A percentile compares a stretch with the other conserved stretches of the same genome.
These are phyloP conservation scores for Salmo trutta DNA, from an alignment of 2,797 vertebrate genomes.

Conservation along the genomic window DNA sequence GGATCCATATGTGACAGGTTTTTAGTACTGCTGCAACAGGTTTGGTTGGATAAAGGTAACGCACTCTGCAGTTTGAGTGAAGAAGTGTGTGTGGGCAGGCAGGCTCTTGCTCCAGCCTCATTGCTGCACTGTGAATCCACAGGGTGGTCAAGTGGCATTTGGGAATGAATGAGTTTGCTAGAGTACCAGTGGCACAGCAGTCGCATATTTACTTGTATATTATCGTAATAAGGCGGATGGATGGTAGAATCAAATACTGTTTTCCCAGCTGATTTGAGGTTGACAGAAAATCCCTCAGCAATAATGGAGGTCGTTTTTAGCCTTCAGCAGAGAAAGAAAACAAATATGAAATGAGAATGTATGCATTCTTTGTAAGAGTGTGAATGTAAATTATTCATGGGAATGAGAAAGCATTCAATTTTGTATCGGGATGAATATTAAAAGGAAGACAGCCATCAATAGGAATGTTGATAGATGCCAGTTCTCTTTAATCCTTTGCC, in stretches of 20 bases:
- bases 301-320: slow-evolving; percentile 46
- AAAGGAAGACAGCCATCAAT: slow-evolving; percentile 29
- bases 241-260: slow-evolving; percentile 37
- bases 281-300: slow-evolving; percentile 17
- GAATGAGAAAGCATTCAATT: slow-evolving; percentile 37
- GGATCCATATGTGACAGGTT: slow-evolving; percentile 17
- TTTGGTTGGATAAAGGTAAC: slow-evolving; percentile 17
- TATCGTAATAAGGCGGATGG: slow-evolving; percentile 44
- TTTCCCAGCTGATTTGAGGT: slow-evolving; percentile 31
- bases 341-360: slow-evolving; percentile 33
- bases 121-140: slow-evolving; percentile 20
- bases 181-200: slow-evolving; percentile 25
- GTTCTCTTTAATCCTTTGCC: slow-evolving; percentile 27
- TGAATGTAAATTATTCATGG: slow-evolving; percentile 37
- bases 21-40: too few relatives aligned
- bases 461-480: slow-evolving; percentile 28
- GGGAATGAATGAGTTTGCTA: slow-evolving; percentile 33
- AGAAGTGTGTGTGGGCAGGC: slow-evolving; percentile 38
- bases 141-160: slow-evolving; percentile 44
- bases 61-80: slow-evolving; percentile 43
- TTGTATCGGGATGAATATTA: slow-evolving; percentile 20
- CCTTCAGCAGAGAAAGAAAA: slow-evolving; percentile 33
- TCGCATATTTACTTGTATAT: slow-evolving; percentile 47
- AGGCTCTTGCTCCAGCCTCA: slow-evolving; percentile 10
- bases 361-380: slow-evolving; percentile 34